A percentile compares a stretch with the other conserved stretches of the same genome.
Conservation (phyloP, 2,113 vertebrate species). For the Silurus meridionalis region DNA sequence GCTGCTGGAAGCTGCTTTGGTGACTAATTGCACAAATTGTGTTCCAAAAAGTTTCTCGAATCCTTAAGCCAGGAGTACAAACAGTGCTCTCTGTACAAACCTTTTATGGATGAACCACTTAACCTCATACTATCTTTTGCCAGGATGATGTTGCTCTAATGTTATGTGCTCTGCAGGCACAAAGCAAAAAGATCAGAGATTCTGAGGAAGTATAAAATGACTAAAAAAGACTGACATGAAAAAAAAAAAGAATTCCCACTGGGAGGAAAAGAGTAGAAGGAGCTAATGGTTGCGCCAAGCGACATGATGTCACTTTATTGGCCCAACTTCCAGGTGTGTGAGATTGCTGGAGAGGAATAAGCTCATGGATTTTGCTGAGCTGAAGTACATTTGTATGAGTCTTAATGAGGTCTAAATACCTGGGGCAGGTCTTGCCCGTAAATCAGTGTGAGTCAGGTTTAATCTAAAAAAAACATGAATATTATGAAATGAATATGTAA, state of each 20-base stretch:
- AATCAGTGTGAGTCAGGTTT: neutral
- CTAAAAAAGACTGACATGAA: neutral
- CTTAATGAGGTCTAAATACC: conserved; percentile 23
- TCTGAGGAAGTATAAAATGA: neutral
- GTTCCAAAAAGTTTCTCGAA: conserved; percentile 26
- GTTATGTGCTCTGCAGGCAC: conserved; percentile 2
- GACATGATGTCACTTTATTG: conserved; percentile 62
- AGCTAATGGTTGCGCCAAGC: conserved; percentile 32
- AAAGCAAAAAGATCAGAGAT: neutral
- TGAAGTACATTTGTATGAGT: conserved; percentile 2
- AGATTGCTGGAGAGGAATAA: conserved; percentile 51
- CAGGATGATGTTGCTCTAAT: neutral
- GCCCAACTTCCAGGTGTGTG: conserved; percentile 54
- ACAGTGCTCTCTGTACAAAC: conserved; percentile 22
- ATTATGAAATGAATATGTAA: too few species aligned
- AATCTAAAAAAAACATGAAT: neutral
- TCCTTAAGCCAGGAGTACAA: conserved; percentile 28
- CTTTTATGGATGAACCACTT: conserved; percentile 45
- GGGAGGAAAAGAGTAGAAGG: neutral
- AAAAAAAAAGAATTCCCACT: neutral
- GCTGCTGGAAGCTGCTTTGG: conserved; percentile 27
- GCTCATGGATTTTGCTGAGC: conserved; percentile 62
- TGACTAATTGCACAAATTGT: conserved; percentile 19
- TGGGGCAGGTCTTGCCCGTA: neutral
- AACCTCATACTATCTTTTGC: conserved; percentile 1